Base-by-base conservation (phyloP, 2,113 vertebrate species). In the Calyptommatus sinebrachiatus region DNA sequence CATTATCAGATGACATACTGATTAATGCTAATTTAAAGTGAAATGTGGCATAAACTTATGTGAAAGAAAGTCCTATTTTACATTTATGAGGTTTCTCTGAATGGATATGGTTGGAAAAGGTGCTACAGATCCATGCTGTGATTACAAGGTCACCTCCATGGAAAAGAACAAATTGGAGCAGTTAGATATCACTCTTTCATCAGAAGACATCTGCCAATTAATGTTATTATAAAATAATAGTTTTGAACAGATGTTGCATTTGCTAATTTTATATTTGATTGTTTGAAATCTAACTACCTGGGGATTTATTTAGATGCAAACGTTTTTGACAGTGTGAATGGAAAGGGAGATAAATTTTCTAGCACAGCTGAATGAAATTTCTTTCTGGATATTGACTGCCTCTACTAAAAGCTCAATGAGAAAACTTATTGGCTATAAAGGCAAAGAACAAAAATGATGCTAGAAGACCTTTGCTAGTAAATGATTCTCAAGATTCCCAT, bases 171-270 rank as follows among this genome's bases (percentile, higher is more conserved):
- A 79, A 84, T 85, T 87, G 86, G 57, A 89, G 80, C 26, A 70
- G 41, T 80, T 88, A 86, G 0, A 48, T 76, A 85, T 91, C 88
- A 78, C 68, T 91, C 90, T 91, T 83, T 88, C 90, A 91, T 90
- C 84, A 90, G 83, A 92, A 94, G 89, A 92, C 89, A 92, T 91
- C 90, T 93, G 90, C 86, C 90, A 91, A 92, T 94, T 94, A 94
- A 94, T 90, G 79, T 88, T 91, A 92, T 93, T 95, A 93, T 91
- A 94, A 94, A 95, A 94, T 94, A 93, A 93, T 89, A 88, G 90
- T 78, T 62, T 91, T 88, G 90, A 93, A 88, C 90, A 94, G 92
- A 92, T 94, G 91, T 91, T 95, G 92, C 86, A 88, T 93, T 95
- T 92, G 88, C 85, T 92, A 89, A 91, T 90, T 92, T 93, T 94